A percentile compares a stretch with the other conserved stretches of the same genome.
These are phyloP conservation scores for Caenorhabditis inopinata DNA, from an alignment of 1,140 invertebrate genomes.

Conservation along the genomic window DNA sequence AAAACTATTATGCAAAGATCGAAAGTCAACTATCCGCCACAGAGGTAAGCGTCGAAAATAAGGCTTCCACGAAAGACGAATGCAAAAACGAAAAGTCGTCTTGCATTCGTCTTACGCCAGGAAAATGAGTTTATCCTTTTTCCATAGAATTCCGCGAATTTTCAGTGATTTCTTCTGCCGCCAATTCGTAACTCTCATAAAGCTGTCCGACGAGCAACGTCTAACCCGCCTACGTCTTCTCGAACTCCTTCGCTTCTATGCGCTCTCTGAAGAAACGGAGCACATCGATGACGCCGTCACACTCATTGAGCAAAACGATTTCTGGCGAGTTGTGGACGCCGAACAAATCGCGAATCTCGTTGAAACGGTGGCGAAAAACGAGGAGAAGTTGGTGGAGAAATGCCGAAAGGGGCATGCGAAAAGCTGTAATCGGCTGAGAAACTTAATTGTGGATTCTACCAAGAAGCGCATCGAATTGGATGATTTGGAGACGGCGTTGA, in stretches of 20 bases:
- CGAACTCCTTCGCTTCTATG: neutral
- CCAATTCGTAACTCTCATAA: neutral
- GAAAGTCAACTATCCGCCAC: constrained; percentile 32
- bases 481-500: neutral
- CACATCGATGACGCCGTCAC: neutral
- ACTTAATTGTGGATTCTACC: neutral
- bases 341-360: neutral
- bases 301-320: neutral
- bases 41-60: constrained; percentile 34
- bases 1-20: constrained; percentile 31
- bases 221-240: neutral
- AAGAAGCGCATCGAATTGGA: neutral
- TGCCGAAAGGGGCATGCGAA: neutral
- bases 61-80: neutral
- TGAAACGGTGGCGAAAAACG: neutral
- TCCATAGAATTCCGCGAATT: neutral
- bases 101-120: too few relatives aligned
- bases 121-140: too few relatives aligned
- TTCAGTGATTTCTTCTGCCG: neutral
- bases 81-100: too few relatives aligned
- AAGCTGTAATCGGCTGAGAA: neutral
- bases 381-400: constrained; percentile 1
- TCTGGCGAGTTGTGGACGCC: neutral
- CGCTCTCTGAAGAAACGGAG: neutral
- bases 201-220: neutral